Evolutionary conservation across 1,140 invertebrate species (phyloP), one percentile per base, ranked within the genome.

Genomic region (Pararge aegeria): DNA sequence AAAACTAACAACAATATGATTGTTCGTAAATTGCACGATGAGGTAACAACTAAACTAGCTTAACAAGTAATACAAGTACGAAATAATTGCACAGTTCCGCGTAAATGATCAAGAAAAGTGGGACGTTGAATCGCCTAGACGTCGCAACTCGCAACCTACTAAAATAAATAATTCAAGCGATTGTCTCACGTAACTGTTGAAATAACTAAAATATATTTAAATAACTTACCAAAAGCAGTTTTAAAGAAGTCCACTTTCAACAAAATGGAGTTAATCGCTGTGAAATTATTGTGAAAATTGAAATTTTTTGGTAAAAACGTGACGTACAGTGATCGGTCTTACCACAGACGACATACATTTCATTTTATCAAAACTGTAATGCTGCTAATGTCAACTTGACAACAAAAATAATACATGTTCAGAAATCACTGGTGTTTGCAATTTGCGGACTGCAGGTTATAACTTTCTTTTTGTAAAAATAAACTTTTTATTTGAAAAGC

Each of bases 141-240:
- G 24, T 49, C 20, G 21, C 46, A 49, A 49, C 46, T 49, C 46
- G 21, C 46, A 49, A 49, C 46, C 46, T 49, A 49, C 46, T 49
- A 49, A 49, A 49, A 27, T 29, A 49, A 24, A 24, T 24, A 24
- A 4, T 24, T 24, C 46, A 20, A 9, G 29, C 18, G 2, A 49
- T 49, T 49, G 0, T 15, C 2, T 4, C 1, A 13, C 12, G 5
- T 29, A 1, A 6, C 12, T 49, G 46, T 27, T 15, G 13, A 3
- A 49, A 49, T 46, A 21, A 27, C 12, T 5, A 20, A 29, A 3
- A 27, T 13, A 49, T 4, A 2, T 15, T 27, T 9, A 1, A 27
- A 2, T 27, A 16, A 15, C 46, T 49, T 16, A 49, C 46, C 46
- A 12, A 49, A 5, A 27, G 10, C 5, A 27, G 18, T 27, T 27